Percentiles rank a stretch among this genome's conserved stretches.
These are phyloP conservation scores for Apocheima hispidaria DNA, from an alignment of 2,888 invertebrate species.

Conservation along the genomic window DNA sequence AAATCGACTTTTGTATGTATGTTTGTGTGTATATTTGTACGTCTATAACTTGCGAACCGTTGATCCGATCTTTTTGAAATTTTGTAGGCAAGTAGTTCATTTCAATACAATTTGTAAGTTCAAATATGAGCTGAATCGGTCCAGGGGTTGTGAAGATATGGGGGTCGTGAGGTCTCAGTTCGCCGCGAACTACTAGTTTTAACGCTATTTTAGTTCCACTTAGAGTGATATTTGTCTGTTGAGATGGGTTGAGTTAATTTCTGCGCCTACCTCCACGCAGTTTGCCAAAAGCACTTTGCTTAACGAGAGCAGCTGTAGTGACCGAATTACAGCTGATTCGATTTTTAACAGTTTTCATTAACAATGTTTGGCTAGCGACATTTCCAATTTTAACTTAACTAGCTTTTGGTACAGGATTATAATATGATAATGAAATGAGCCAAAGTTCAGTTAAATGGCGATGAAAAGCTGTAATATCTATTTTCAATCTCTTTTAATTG, in stretches of 20 bases:
- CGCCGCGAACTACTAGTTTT: too few species aligned
- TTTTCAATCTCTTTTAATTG: too few species aligned
- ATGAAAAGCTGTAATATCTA: background rate
- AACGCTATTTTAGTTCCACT: slow-evolving; percentile 24
- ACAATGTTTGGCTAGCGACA: slow-evolving; percentile 8
- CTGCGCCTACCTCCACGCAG: slow-evolving; percentile 59
- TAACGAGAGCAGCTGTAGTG: slow-evolving; percentile 58
- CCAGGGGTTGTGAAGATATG: too few species aligned
- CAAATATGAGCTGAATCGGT: too few species aligned
- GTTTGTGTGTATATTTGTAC: too few species aligned
- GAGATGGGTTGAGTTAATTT: slow-evolving; percentile 59
- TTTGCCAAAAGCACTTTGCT: slow-evolving; percentile 65
- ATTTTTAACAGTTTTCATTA: slow-evolving; percentile 40
- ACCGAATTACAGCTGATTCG: slow-evolving; percentile 46
- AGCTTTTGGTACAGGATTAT: background rate
- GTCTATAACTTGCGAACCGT: too few species aligned
- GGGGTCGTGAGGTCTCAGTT: too few species aligned
- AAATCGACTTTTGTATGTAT: too few species aligned
- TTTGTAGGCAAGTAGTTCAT: too few species aligned
- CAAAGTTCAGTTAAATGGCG: background rate
- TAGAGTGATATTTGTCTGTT: slow-evolving; percentile 32
- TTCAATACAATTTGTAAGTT: too few species aligned
- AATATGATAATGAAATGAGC: background rate
- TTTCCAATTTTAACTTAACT: background rate
- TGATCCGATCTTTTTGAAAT: too few species aligned